Base-by-base conservation (phyloP, 2,797 vertebrate species). In the Amblyraja radiata region DNA sequence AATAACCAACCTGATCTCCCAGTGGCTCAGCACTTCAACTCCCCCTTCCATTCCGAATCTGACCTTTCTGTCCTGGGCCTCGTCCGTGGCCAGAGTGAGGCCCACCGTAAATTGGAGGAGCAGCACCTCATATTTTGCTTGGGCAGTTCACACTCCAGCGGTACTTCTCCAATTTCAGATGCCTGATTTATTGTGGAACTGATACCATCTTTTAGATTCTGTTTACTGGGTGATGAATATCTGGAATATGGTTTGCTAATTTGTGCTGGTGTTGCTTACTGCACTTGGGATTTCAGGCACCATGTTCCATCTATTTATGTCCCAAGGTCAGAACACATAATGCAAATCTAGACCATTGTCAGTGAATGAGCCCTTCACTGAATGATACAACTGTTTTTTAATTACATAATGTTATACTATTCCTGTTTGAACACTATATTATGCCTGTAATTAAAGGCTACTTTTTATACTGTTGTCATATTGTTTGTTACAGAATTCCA, bases 401-500 rank as follows among this genome's bases (percentile, higher is more conserved):
- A 18, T 21, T 23, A 0, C 8, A 28, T 28, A 84, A 6, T 5
- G 58, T n/a, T 84, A 61, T 25, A 58, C 25, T 61, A 23, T 84
- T 61, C 23, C 25, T 25, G 10, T 28, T 68, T 84, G 58, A 58
- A 63, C 28, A 25, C 54, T 65, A 7, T 86, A 32, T 63, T 11
- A 83, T 58, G 13, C n/a, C 25, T n/a, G 25, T 13, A 61, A 84
- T 61, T 7, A 28, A 11, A 81, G 46, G 71, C 78, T 73, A 93
- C 74, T 54, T 76, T 86, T 93, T 46, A 92, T n/a, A 63, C 61
- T 8, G 10, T 36, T 94, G 74, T 73, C 0, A 0, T 5, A 81
- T 93, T 28, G 68, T 95, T 94, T 94, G 0, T 95, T 95, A 0
- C 94, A 99, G 98, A 97, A 99, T 94, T 95, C 97, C 93, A 97